A percentile compares a stretch with the other conserved stretches of the same genome.
Evolutionary conservation across 2,888 invertebrate species (phyloP).

Genomic region (Cantharis lateralis): DNA sequence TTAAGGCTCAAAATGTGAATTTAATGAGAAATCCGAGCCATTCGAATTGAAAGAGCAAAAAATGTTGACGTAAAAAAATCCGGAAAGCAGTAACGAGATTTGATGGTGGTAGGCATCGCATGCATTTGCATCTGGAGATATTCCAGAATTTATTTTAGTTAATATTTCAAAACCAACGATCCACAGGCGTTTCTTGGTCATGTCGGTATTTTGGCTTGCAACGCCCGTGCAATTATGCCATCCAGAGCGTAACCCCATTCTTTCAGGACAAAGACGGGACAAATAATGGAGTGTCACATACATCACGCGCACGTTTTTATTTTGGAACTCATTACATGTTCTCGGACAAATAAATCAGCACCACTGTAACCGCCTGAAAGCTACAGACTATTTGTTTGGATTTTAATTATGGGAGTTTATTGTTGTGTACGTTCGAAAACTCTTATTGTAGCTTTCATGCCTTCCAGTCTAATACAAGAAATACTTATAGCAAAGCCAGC

Average conservation of each 20-base stretch:
- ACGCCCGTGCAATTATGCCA: constrained; percentile 27
- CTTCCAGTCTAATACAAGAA: neutral
- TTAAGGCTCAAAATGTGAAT: neutral
- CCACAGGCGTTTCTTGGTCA: constrained; percentile 26
- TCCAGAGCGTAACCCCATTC: constrained; percentile 31
- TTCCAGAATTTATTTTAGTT: constrained; percentile 20
- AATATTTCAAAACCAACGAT: constrained; percentile 30
- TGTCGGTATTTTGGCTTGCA: constrained; percentile 22
- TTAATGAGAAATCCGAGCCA: neutral
- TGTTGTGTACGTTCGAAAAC: constrained; percentile 14
- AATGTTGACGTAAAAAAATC: neutral
- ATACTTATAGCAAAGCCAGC: neutral
- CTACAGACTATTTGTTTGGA: constrained; percentile 23
- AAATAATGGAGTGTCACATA: constrained; percentile 38
- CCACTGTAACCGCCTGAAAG: constrained; percentile 28
- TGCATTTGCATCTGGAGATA: constrained; percentile 13
- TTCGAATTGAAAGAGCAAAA: neutral
- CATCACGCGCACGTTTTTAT: constrained; percentile 37
- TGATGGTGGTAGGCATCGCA: neutral
- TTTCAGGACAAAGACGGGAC: constrained; percentile 34
- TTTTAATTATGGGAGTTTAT: constrained; percentile 25
- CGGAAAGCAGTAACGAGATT: neutral
- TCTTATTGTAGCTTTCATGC: constrained; percentile 2
- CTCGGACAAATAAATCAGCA: constrained; percentile 37
- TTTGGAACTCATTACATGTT: constrained; percentile 39